These are phyloP conservation scores for Spinibarbus caldwelli DNA, from an alignment of 2,797 vertebrate genomes.

Conservation along the genomic window DNA sequence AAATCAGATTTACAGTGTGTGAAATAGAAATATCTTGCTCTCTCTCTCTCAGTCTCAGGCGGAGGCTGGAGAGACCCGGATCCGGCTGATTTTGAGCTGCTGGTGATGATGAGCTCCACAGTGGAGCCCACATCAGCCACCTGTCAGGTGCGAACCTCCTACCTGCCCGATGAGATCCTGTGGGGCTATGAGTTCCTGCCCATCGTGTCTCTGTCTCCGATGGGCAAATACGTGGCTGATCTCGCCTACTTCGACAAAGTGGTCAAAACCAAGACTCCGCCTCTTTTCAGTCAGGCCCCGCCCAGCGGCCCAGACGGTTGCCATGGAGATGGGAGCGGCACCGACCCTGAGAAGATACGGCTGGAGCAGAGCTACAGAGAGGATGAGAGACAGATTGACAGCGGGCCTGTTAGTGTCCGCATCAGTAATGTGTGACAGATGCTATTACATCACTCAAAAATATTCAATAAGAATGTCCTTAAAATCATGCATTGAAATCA, in stretches of 20 bases:
- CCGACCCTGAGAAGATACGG: conserved; percentile 87
- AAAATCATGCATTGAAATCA: neutral
- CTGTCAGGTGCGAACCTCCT: conserved; percentile 93
- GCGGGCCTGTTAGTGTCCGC: conserved; percentile 82
- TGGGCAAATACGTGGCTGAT: conserved; percentile 93
- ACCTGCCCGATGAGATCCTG: conserved; percentile 95
- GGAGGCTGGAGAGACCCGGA: conserved; percentile 75
- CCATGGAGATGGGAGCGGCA: conserved; percentile 67
- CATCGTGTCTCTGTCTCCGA: conserved; percentile 89
- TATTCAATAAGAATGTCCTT: neutral
- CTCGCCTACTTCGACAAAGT: conserved; percentile 96
- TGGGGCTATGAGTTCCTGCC: conserved; percentile 97
- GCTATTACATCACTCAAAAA: no score
- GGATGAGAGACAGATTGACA: conserved; percentile 65
- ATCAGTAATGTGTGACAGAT: conserved; percentile 93
- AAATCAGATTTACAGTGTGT: neutral
- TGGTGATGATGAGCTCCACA: conserved; percentile 93
- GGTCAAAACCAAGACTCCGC: conserved; percentile 77
- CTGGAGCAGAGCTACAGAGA: conserved; percentile 88
- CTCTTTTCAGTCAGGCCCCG: conserved; percentile 79
- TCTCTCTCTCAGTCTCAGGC: conserved; percentile 61
- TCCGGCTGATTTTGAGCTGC: conserved; percentile 88
- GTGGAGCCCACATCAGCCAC: conserved; percentile 93
- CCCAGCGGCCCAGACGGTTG: conserved; percentile 61
- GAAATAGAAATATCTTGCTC: neutral